These are phyloP conservation scores for Jaculus jaculus DNA, from an alignment of 2,113 vertebrate species.

Conservation along the genomic window DNA sequence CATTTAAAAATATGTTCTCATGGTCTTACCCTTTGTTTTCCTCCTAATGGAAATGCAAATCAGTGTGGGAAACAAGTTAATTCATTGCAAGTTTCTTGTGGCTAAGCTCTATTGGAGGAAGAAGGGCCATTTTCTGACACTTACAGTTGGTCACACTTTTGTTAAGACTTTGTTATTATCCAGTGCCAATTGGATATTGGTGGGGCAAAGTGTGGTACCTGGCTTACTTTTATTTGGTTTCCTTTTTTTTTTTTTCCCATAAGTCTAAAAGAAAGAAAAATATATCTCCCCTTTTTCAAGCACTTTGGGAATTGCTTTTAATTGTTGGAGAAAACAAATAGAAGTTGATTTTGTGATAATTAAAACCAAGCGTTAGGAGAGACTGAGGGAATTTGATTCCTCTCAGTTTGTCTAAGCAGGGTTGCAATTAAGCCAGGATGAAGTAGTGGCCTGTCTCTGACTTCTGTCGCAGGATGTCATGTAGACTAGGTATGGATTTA, in stretches of 20 bases:
- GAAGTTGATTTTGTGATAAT: slow-evolving; percentile 16
- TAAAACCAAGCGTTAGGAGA: background rate
- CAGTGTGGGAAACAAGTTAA: background rate
- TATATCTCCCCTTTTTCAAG: background rate
- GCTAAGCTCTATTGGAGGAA: background rate
- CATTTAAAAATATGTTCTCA: slow-evolving; percentile 46
- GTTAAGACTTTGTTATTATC: background rate
- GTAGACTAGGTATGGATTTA: background rate
- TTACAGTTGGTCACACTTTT: background rate
- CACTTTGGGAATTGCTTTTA: background rate
- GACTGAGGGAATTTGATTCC: background rate
- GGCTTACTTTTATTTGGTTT: background rate
- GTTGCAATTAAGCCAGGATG: background rate
- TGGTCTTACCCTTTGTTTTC: background rate
- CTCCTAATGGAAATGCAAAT: background rate
- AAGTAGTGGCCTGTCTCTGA: background rate
- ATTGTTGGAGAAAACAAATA: slow-evolving; percentile 11
- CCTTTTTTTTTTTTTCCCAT: background rate
- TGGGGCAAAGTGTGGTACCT: background rate
- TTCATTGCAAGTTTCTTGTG: slow-evolving; percentile 7
- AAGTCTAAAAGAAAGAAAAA: background rate
- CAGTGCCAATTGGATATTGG: background rate
- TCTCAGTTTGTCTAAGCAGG: background rate
- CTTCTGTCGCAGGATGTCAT: background rate
- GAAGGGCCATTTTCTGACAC: background rate